phyloP scores from a whole-genome alignment of 1,140 invertebrate species.

The Cherax destructor region DNA sequence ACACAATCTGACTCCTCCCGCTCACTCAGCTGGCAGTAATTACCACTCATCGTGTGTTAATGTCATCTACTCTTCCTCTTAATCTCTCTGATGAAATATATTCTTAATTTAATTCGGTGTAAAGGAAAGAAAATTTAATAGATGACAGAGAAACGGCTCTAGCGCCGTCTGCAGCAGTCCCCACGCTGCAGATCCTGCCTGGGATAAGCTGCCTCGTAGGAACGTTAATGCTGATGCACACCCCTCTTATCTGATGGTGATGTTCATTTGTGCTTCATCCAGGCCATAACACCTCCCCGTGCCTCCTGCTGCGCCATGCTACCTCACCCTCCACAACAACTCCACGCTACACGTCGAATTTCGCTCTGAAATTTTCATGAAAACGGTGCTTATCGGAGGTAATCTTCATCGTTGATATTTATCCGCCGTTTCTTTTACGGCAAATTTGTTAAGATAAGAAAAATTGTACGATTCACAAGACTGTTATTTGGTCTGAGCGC shows the following conservation, averaged over 20 bases:
- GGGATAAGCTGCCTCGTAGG: conserved; percentile 7
- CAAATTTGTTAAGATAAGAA: not conserved
- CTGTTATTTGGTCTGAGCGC: not conserved
- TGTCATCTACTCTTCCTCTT: not conserved
- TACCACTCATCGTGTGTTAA: not conserved
- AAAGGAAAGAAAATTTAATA: not conserved
- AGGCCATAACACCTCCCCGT: not conserved
- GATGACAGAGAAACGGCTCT: not conserved
- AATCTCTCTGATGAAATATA: not conserved
- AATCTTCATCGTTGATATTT: not conserved
- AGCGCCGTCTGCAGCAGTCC: not conserved
- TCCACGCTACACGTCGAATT: not conserved
- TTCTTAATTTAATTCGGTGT: not conserved
- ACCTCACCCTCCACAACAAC: not conserved
- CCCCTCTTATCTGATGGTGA: not conserved
- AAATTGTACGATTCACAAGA: not conserved
- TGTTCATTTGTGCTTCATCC: conserved; percentile 9
- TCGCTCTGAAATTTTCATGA: not conserved
- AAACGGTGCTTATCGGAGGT: not conserved
- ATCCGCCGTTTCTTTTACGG: not conserved
- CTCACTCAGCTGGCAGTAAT: not conserved
- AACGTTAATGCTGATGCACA: conserved; percentile 11
- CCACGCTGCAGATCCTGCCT: not conserved
- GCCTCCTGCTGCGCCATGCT: not conserved
- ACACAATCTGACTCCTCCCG: not conserved